Percentiles rank a stretch among this genome's conserved stretches.
Conservation (phyloP, 1,140 invertebrate species). For the Asobara japonica region DNA sequence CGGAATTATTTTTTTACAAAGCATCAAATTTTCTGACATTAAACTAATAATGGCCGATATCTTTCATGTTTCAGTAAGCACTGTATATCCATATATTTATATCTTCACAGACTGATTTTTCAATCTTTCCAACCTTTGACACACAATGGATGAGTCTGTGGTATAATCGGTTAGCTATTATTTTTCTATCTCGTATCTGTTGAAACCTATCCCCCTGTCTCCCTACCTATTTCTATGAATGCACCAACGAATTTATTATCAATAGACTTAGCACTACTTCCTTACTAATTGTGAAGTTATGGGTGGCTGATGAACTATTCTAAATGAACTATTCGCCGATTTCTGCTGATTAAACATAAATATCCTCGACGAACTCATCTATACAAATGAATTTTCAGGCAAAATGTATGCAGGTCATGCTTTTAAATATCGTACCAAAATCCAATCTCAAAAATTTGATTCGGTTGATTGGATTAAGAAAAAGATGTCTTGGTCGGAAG, state of each 20-base stretch:
- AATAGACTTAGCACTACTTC: conserved; percentile 12
- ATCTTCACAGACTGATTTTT: conserved; percentile 30
- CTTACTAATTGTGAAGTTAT: background rate
- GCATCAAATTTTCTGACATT: background rate
- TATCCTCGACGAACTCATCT: background rate
- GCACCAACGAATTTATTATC: conserved; percentile 28
- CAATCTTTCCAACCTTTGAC: conserved; percentile 2
- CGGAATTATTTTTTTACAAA: conserved; percentile 42
- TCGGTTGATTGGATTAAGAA: too few relatives aligned
- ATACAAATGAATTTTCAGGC: background rate
- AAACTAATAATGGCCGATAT: background rate
- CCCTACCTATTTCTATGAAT: conserved; percentile 1
- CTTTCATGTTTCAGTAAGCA: background rate
- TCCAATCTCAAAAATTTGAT: too few relatives aligned
- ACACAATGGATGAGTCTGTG: background rate
- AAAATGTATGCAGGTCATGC: background rate
- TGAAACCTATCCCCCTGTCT: background rate
- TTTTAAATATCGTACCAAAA: background rate
- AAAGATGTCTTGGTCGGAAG: too few relatives aligned
- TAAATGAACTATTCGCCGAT: background rate
- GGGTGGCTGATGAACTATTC: background rate
- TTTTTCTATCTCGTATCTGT: background rate
- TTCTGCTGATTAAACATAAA: background rate
- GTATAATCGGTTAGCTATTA: background rate
- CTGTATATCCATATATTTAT: background rate